Conservation (phyloP, 2,888 invertebrate species). For the Lycocerus yunnanus region DNA sequence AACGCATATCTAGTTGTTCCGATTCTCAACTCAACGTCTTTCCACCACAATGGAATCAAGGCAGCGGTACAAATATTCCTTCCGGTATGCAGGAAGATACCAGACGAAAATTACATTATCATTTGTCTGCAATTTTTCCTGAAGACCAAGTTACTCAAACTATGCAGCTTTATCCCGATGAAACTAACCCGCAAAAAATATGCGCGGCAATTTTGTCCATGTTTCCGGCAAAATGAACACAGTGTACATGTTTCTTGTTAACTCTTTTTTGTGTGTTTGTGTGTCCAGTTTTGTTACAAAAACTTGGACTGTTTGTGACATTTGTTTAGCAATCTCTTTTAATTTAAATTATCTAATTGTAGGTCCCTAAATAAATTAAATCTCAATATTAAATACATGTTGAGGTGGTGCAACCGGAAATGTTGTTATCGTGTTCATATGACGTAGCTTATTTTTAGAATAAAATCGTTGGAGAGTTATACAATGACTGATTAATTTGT, state of each 20-base stretch:
- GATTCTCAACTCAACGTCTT: conserved; percentile 68
- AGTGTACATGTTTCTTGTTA: neutral
- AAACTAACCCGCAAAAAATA: conserved; percentile 87
- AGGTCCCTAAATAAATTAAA: neutral
- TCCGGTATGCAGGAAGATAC: conserved; percentile 63
- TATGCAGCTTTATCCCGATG: conserved; percentile 86
- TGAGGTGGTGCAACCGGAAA: neutral
- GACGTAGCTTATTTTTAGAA: neutral
- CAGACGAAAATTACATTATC: conserved; percentile 79
- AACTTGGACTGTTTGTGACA: neutral
- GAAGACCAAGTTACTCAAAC: conserved; percentile 87
- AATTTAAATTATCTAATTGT: neutral
- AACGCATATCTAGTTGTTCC: conserved; percentile 59
- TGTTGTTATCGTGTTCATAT: neutral
- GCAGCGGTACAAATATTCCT: conserved; percentile 54
- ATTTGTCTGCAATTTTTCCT: conserved; percentile 89
- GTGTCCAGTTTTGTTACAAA: neutral
- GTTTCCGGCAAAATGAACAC: conserved; percentile 62
- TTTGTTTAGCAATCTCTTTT: neutral
- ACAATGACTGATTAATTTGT: neutral
- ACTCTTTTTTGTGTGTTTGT: neutral
- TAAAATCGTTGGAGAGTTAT: neutral
- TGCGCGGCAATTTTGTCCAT: conserved; percentile 84
- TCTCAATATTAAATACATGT: neutral
- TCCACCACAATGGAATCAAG: conserved; percentile 51